Evolutionary conservation across 2,797 vertebrate species (phyloP), one percentile per base, ranked within the genome.

Genomic region (Leptodactylus fallax): DNA sequence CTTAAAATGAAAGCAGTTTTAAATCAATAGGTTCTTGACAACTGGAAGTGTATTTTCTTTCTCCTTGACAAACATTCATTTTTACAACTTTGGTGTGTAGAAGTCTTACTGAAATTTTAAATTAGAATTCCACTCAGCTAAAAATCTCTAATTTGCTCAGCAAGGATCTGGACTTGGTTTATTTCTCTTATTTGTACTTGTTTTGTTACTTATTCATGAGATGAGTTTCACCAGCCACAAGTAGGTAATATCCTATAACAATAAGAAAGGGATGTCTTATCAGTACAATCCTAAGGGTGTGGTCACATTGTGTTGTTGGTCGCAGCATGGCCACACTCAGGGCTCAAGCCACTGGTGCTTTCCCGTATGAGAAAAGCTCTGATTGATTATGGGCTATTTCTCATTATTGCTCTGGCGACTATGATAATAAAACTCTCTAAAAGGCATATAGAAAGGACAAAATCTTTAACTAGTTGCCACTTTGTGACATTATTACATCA

Each of bases 11-110:
- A n/a, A 86, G 61, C 21, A 27, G 25, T 79, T 69, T 74, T 69
- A 55, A 67, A 86, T 79, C 76, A 86, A 69, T 85, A 85, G 53
- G 23, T 51, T n/a, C 49, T 53, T 82, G n/a, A 53, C 45, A 82
- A 67, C 81, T 17, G 47, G 69, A 51, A 25, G 21, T 63, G 55
- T 17, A 81, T 82, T 82, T 55, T 53, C 3, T 13, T 60, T 84
- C 27, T 74, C 21, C 69, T 45, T 27, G 51, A 84, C 6, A 84
- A 58, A 77, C 45, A 67, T 53, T 69, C 23, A 55, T 80, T 63
- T 61, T 45, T 21, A 47, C 14, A 63, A 7, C 1, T 47, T n/a
- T 80, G 10, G 47, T n/a, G 19, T 47, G 36, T 19, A 61, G 17
- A 6, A 60, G 10, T 23, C 5, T 45, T 1, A 60, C 8, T 23